Base-by-base conservation (phyloP, 2,888 invertebrate genomes). In the Thalpophila matura region DNA sequence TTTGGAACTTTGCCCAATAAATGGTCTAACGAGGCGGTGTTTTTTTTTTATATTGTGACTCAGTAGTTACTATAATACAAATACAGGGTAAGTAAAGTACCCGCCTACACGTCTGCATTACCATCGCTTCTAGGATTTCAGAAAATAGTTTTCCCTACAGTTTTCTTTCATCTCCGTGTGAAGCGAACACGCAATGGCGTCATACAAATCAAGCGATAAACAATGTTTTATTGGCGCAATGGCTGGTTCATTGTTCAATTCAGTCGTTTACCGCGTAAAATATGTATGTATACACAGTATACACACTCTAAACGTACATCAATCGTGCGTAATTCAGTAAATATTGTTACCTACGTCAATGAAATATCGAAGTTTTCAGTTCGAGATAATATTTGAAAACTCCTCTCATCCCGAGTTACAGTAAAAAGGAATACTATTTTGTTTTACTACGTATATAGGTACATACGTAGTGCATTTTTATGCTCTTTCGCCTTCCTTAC, bases 171-270 rank as follows among this genome's bases (percentile, higher is more conserved):
- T 56, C 43, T 74, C 24, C 14, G 35, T 62, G 27, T 49, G 7
- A 26, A 50, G 42, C 67, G 40, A 72, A 47, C 66, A 58, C 24
- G 51, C 47, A 43, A 49, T 49, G 43, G 50, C 51, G 74, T 61
- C 71, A 53, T 61, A 69, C 69, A 68, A 74, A 68, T 69, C 60
- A 59, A 74, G 51, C 74, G 40, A 74, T 69, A 74, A 74, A 69
- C 47, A 47, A 69, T 59, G 38, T 74, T 74, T 69, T 74, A 69
- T 68, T 74, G 49, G 69, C 53, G 53, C 58, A 59, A 69, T 69
- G 69, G 47, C 35, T 74, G 20, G 51, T 68, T 68, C 68, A 69
- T 69, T 74, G 75, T 69, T 68, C 74, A 74, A 74, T 74, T 74
- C 68, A 59, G 43, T 74, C 46, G 47, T 74, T 74, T 74, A 74